Base-by-base conservation (phyloP, 1,140 invertebrate species). In the Musca vetustissima region DNA sequence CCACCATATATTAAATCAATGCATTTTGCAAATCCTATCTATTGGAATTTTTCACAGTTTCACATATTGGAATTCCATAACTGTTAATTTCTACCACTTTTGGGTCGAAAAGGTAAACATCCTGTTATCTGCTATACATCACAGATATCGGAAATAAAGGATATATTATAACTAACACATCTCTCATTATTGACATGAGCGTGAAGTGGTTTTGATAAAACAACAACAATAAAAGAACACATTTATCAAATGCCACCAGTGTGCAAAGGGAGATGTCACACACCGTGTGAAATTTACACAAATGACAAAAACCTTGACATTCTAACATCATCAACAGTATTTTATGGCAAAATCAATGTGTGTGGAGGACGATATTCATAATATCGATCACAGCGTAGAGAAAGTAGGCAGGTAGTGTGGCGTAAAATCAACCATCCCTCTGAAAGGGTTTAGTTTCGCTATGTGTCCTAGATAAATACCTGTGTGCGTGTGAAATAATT, bases 51-150 rank as follows among this genome's bases (percentile, higher is more conserved):
- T 43, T 43, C 36, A 43, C 36, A 43, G 36, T 43, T 43, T 43
- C 1, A 2, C 36, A 43, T n/a, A 43, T 11, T 28, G 9, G n/a
- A 57, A 57, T 28, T 50, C 53, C 13, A 15, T n/a, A 57, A 57
- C 53, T 57, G 53, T 57, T 57, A 11, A 57, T 57, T 28, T 57
- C 36, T 28, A 57, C 53, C 53, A 57, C 53, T 57, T 28, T 28
- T 24, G 52, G 28, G 9, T 11, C 24, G 17, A 24, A 57, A 57
- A 28, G 28, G 19, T 57, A 57, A 57, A 57, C 22, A 57, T 57
- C 53, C 53, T 57, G 24, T 57, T 57, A 9, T 53, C 22, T 21
- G 52, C 22, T 21, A 53, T 22, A 24, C 15, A 57, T 28, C 15
- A 4, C 24, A 6, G 24, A 57, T 6, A 57, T 25, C 28, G 24